Conservation (phyloP, 2,797 vertebrate genomes). For the Catamblyrhynchus diadema region DNA sequence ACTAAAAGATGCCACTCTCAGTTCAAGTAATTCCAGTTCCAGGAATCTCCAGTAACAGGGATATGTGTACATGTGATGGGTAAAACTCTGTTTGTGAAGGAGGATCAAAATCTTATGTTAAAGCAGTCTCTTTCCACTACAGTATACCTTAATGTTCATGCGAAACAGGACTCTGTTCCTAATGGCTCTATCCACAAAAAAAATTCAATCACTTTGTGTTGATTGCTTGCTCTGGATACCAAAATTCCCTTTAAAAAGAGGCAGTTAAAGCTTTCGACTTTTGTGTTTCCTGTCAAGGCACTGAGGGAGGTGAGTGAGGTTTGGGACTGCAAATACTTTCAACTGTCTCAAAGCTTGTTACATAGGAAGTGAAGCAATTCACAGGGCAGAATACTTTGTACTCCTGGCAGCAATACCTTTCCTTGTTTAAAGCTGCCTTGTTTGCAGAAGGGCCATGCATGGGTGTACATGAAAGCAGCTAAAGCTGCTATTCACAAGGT, state of each 20-base stretch:
- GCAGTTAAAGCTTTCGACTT: constrained; percentile 13
- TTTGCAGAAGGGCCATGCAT: constrained; percentile 44
- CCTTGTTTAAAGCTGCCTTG: constrained; percentile 42
- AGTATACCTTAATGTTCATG: neutral
- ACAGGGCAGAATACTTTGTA: constrained; percentile 13
- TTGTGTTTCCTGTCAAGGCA: neutral
- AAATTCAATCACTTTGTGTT: neutral
- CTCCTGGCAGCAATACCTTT: constrained; percentile 41
- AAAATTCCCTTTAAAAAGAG: constrained; percentile 7
- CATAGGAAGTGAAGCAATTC: constrained; percentile 36
- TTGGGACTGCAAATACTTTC: constrained; percentile 8
- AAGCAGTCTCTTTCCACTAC: neutral
- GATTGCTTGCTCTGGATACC: neutral
- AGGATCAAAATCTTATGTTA: neutral
- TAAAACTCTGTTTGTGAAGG: neutral
- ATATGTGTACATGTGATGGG: neutral
- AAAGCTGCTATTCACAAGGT: neutral
- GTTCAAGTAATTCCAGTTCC: neutral
- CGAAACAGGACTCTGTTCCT: neutral
- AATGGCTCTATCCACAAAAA: neutral
- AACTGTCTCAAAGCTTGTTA: neutral
- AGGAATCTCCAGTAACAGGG: neutral
- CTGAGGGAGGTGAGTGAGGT: neutral
- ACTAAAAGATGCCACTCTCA: neutral
- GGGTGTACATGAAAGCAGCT: constrained; percentile 46